A percentile compares a stretch with the other conserved stretches of the same genome.
These are phyloP conservation scores for Pygocentrus nattereri DNA, from an alignment of 2,797 vertebrate genomes.

Conservation along the genomic window DNA sequence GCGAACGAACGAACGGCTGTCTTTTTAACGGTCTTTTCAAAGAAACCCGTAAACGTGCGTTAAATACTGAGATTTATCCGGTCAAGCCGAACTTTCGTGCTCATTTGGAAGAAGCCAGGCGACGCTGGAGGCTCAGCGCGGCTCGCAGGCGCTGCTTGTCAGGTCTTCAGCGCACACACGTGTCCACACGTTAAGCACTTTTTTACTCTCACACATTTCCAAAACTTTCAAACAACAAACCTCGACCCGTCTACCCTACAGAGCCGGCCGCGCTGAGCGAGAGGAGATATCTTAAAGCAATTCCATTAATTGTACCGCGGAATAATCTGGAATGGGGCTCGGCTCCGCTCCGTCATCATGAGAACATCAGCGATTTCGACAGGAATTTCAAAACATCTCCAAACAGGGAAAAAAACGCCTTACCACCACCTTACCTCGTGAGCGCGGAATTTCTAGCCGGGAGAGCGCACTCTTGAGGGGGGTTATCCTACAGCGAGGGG, in stretches of 20 bases:
- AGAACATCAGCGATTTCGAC: slow-evolving; percentile 64
- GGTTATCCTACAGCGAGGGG: slow-evolving; percentile 43
- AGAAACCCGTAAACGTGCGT: too few species aligned
- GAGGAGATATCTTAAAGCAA: neutral
- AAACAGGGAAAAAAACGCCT: slow-evolving; percentile 37
- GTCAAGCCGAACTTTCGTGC: too few species aligned
- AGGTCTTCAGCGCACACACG: slow-evolving; percentile 55
- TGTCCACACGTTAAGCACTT: slow-evolving; percentile 28
- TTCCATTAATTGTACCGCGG: neutral
- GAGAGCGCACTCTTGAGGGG: slow-evolving; percentile 62
- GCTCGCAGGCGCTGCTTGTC: neutral
- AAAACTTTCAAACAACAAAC: slow-evolving; percentile 15
- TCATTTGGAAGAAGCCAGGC: neutral
- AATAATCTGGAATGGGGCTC: neutral
- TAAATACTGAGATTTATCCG: too few species aligned
- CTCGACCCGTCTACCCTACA: too few species aligned
- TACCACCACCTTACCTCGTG: slow-evolving; percentile 74
- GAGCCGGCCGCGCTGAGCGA: neutral
- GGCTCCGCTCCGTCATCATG: slow-evolving; percentile 59
- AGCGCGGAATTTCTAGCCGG: slow-evolving; percentile 64
- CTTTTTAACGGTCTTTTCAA: too few species aligned
- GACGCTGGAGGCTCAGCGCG: too few species aligned
- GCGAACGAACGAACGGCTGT: too few species aligned
- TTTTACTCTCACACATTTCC: neutral
- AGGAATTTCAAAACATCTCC: slow-evolving; percentile 73